Conservation (phyloP, 2,113 vertebrate species). For the Xiphias gladius region DNA sequence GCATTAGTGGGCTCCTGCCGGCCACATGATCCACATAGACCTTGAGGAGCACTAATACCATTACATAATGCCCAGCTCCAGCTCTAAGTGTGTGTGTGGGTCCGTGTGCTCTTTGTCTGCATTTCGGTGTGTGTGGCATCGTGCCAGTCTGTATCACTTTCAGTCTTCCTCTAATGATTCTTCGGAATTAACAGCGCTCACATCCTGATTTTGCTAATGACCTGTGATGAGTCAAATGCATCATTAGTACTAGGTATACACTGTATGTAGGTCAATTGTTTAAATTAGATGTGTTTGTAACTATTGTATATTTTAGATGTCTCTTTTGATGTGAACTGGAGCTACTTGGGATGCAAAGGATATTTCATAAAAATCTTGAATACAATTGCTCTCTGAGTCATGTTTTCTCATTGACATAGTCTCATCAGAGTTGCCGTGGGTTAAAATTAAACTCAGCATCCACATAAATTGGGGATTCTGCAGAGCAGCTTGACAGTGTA, state of each 20-base stretch:
- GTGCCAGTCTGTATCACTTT: constrained; percentile 64
- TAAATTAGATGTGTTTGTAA: constrained; percentile 26
- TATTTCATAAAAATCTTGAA: constrained; percentile 7
- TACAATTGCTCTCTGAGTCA: constrained; percentile 6
- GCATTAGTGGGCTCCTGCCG: constrained; percentile 68
- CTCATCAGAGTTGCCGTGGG: neutral
- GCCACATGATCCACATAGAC: constrained; percentile 66
- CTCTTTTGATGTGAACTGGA: neutral
- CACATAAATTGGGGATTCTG: constrained; percentile 6
- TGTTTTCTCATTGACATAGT: constrained; percentile 24
- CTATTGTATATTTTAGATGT: constrained; percentile 26
- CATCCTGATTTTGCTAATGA: constrained; percentile 47
- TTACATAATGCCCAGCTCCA: constrained; percentile 71
- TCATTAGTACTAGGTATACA: constrained; percentile 5
- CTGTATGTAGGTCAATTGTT: constrained; percentile 43
- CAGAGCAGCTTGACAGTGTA: neutral
- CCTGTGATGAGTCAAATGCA: constrained; percentile 28
- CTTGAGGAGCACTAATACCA: constrained; percentile 74
- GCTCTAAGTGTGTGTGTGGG: constrained; percentile 44
- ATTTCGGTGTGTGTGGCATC: constrained; percentile 48
- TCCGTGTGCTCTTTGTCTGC: constrained; percentile 20
- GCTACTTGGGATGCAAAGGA: neutral
- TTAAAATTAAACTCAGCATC: constrained; percentile 17
- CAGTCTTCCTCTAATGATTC: constrained; percentile 63
- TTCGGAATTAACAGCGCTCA: constrained; percentile 52